These are phyloP conservation scores for Bufo gargarizans DNA, from an alignment of 2,113 vertebrate species.

Conservation along the genomic window DNA sequence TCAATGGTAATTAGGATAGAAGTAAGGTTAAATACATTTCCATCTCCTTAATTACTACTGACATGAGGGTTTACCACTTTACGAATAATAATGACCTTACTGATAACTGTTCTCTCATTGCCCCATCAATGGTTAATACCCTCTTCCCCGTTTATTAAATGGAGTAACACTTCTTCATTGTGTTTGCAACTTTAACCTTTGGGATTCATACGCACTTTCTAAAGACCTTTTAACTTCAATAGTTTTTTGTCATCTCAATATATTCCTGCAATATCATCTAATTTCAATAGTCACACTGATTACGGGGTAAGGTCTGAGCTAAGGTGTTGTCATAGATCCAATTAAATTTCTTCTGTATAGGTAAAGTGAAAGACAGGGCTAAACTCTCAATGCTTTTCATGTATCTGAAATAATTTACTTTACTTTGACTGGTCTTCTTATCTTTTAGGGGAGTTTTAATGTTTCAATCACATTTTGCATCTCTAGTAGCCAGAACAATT, in stretches of 20 bases:
- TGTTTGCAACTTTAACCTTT: neutral
- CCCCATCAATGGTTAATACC: neutral
- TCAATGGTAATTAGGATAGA: neutral
- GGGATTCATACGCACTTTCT: neutral
- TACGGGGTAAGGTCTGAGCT: neutral
- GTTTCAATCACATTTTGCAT: no score
- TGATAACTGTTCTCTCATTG: neutral
- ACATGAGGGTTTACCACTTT: neutral
- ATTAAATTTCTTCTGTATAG: neutral
- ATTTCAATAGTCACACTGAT: neutral
- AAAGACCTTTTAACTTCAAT: neutral
- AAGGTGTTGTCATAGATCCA: neutral
- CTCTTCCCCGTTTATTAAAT: neutral
- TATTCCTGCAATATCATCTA: neutral
- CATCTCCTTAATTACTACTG: neutral
- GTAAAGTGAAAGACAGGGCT: neutral
- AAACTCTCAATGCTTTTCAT: neutral
- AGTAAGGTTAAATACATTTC: neutral
- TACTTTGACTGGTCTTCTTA: neutral
- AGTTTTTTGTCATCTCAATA: neutral
- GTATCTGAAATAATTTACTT: neutral
- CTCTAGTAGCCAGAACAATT: no score
- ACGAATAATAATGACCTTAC: neutral
- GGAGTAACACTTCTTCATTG: neutral
- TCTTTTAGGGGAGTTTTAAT: neutral